Evolutionary conservation across 2,113 vertebrate species (phyloP), one percentile per base, ranked within the genome.

Genomic region (Catharus minimus): DNA sequence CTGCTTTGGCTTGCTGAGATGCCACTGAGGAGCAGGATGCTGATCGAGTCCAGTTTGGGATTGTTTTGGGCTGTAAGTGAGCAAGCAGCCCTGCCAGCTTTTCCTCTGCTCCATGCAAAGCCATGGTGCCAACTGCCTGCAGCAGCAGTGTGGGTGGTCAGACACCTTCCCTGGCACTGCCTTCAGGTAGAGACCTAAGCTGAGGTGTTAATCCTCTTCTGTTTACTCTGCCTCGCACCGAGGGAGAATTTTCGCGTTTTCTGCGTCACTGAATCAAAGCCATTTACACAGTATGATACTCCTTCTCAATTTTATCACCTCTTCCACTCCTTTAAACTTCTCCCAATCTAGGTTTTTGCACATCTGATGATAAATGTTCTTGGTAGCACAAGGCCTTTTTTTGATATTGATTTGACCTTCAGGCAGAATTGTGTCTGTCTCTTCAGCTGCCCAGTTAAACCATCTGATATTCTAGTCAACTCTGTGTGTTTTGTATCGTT

Each of bases 61-160:
- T 86, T 88, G 68, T 80, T 94, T 47, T 24, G 38, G 64, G 64
- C 27, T 79, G 24, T 20, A 11, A 74, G 55, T 8, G 36, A 79
- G 56, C 2, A 4, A 15, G 14, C 32, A 75, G 58, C 41, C 46
- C 8, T 66, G 60, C 67, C 50, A 53, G 80, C 46, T 72, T 68
- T 68, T 44, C 75, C 72, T 73, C 8, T 41, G 41, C 41, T 64
- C 53, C 0, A 0, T 0, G 2, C 0, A 0, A 13, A 67, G 56
- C 52, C 12, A 0, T 13, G 22, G 56, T 50, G 78, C 56, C 30
- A 26, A 38, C 74, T 44, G 76, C 65, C 77, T 39, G 58, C n/a
- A 4, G 81, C 5, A 7, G 39, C 2, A 1, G 0, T n/a, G 71
- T n/a, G 2, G 36, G 76, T 9, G 0, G 24, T 53, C 41, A 0